phyloP scores from a whole-genome alignment of 2,888 invertebrate species.

The Yponomeuta cagnagella region DNA sequence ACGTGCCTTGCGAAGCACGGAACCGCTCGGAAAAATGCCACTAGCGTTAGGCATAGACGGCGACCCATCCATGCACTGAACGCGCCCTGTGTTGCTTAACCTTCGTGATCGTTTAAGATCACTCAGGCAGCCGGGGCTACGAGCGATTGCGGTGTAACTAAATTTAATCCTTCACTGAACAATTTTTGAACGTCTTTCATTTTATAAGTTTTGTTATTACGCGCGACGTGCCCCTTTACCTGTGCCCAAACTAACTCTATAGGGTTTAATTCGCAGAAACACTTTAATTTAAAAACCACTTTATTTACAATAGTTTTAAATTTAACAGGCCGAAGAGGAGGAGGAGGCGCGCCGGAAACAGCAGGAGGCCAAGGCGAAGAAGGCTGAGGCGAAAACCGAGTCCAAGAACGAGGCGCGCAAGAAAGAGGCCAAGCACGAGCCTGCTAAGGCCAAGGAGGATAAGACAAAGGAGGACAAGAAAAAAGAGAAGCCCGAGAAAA shows the following conservation, averaged over 20 bases:
- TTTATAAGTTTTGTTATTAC: slow-evolving; percentile 13
- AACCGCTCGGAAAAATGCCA: too few relatives aligned
- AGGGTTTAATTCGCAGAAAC: slow-evolving; percentile 6
- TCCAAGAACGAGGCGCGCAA: slow-evolving; percentile 21
- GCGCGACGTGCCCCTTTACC: slow-evolving; percentile 11
- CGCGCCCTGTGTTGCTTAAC: too few relatives aligned
- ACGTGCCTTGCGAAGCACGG: too few relatives aligned
- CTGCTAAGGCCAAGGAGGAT: slow-evolving; percentile 22
- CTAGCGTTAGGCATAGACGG: too few relatives aligned
- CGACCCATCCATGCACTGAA: too few relatives aligned
- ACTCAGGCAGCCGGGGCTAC: too few relatives aligned
- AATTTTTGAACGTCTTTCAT: slow-evolving; percentile 1
- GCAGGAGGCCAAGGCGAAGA: slow-evolving; percentile 31
- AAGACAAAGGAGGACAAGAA: slow-evolving; percentile 18
- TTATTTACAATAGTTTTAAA: too few relatives aligned
- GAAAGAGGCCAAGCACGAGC: slow-evolving; percentile 32
- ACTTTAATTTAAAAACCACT: too few relatives aligned
- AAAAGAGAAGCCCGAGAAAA: slow-evolving; percentile 34
- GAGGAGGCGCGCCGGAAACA: slow-evolving; percentile 39
- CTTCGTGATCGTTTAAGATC: too few relatives aligned
- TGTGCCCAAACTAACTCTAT: slow-evolving; percentile 14
- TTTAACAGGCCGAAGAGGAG: slow-evolving; percentile 48
- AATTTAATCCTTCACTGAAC: neutral
- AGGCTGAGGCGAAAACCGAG: slow-evolving; percentile 35
- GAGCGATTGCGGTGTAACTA: slow-evolving; percentile 2